Base-by-base conservation (phyloP, 2,797 vertebrate genomes). In the Alectoris magna region DNA sequence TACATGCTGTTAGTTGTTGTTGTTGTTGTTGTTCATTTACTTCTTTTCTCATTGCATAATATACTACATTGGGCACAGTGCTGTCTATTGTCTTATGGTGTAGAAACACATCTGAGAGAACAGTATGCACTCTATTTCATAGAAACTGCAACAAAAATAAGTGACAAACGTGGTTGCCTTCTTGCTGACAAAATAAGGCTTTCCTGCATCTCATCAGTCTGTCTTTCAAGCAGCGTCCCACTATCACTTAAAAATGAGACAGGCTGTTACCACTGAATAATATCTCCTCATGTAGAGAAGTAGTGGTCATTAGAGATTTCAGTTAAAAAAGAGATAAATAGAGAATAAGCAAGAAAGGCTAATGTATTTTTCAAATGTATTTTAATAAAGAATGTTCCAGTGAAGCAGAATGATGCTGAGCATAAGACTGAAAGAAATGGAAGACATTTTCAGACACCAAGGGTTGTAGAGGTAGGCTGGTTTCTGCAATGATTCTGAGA, bases 111-210 rank as follows among this genome's bases (percentile, higher is more conserved):
- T 31, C 53, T 84, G 60, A 83, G 84, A 69, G 56, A 67, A 41
- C 48, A 56, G 51, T 23, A 56, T 14, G 10, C 84, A 58, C 3
- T 31, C 1, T 15, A 51, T 84, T 90, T 76, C 66, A 36, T 26
- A 91, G 46, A 83, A 87, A 82, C 71, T 67, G 12, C 26, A 55
- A 22, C 11, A 79, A 80, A 76, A 84, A 22, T 56, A 75, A 70
- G 39, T 53, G 49, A 34, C 44, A 80, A 64, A 68, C 2, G 23
- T 11, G 9, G 64, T 78, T 84, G 49, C 23, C 22, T 67, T 78
- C 44, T 56, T 88, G 14, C 23, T 17, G 21, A 55, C 41, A 81
- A 85, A 89, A 72, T 2, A 66, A 70, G 56, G 0, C 9, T 72
- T 84, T 88, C 16, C 93, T 69, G 49, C 10, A 24, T 83, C 53